A percentile compares a stretch with the other conserved stretches of the same genome.
phyloP scores from a whole-genome alignment of 2,888 invertebrate species.

The Merodon equestris region DNA sequence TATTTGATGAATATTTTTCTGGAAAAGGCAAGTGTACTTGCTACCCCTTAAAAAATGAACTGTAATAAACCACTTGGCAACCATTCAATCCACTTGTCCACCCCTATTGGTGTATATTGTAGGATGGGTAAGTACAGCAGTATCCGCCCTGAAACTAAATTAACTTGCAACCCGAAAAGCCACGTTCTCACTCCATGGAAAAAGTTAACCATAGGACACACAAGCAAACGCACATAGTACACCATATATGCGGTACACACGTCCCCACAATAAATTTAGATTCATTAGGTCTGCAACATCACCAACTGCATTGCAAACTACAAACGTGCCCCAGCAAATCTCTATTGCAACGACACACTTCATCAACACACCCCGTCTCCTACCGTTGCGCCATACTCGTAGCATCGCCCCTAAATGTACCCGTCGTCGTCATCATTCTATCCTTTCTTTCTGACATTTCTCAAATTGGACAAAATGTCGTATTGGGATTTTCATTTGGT shows the following conservation, averaged over 20 bases:
- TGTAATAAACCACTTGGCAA: neutral
- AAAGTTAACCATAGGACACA: slow-evolving; percentile 49
- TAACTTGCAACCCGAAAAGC: slow-evolving; percentile 45
- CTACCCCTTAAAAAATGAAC: neutral
- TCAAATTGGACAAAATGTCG: slow-evolving; percentile 69
- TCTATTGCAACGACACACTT: slow-evolving; percentile 59
- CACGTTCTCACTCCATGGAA: slow-evolving; percentile 23
- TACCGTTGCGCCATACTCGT: neutral
- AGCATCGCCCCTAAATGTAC: too few species aligned
- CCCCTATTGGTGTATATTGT: neutral
- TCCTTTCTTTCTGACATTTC: slow-evolving; percentile 58
- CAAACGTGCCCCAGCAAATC: slow-evolving; percentile 63
- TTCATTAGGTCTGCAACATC: slow-evolving; percentile 68
- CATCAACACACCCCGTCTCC: slow-evolving; percentile 40
- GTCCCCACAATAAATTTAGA: slow-evolving; percentile 67
- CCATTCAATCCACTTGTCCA: slow-evolving; percentile 13
- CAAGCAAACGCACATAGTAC: slow-evolving; percentile 12
- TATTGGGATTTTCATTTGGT: slow-evolving; percentile 69
- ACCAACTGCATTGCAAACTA: slow-evolving; percentile 65
- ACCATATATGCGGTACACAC: slow-evolving; percentile 30
- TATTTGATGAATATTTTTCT: too few species aligned
- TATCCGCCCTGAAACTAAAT: slow-evolving; percentile 45
- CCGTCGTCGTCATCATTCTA: slow-evolving; percentile 11
- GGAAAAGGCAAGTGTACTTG: too few species aligned
- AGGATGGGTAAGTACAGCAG: slow-evolving; percentile 2